Evolutionary conservation across 2,888 invertebrate genomes (phyloP), one percentile per base, ranked within the genome.

Genomic region (Drosophila nr. fundita): DNA sequence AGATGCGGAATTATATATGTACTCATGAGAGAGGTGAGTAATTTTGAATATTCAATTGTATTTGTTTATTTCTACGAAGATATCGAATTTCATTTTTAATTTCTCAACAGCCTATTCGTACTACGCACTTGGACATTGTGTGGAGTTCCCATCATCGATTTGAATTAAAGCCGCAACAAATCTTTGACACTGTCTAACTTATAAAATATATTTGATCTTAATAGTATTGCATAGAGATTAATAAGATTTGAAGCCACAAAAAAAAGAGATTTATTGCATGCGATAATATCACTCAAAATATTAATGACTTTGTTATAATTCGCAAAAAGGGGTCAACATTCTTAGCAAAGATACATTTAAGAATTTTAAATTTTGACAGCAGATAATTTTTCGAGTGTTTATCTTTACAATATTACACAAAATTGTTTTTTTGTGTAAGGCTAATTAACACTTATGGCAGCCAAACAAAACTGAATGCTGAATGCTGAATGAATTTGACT

Each of bases 1-100:
- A 62, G 36, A 62, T 73, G 59, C 42, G 58, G 2, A 73, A 63
- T 42, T 67, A 58, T 15, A 45, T 62, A 24, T 74, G 73, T n/a
- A 52, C 2, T 4, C 8, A 21, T 18, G 66, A 66, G 13, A 54
- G 15, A 13, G 63, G 73, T 73, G 29, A 57, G 52, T n/a, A 18
- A 11, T 27, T 29, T 7, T 7, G 8, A 10, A 18, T 18, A 2
- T 13, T 24, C n/a, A 10, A 18, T 4, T 7, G 0, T 3, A 2
- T 21, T 21, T 24, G 13, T 8, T 4, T 29, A 29, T 36, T 49
- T 45, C 4, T 4, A 24, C 13, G 0, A 36, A 18, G 2, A 34
- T 11, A 21, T 29, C 3, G 2, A 32, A 24, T 27, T 54, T 27
- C 2, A 10, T 4, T 15, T 32, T 54, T 4, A 1, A 21, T 29